Percentiles rank a stretch among this genome's conserved stretches.
Conservation (phyloP, 1,140 invertebrate species). For the Drosophila cardini region DNA sequence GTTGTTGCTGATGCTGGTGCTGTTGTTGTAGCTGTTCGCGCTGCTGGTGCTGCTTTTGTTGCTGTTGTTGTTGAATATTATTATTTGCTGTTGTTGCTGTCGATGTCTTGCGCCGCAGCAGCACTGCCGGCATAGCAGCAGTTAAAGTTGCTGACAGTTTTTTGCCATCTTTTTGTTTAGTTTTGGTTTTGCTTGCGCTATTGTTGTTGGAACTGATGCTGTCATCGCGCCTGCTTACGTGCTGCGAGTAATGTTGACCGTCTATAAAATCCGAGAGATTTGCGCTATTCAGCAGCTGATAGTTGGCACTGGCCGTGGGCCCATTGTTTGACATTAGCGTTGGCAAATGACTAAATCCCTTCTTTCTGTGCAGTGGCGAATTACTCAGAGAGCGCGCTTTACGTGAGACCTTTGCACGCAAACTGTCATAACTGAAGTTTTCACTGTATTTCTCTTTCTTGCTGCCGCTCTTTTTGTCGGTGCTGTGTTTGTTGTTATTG, state of each 20-base stretch:
- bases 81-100: slow-evolving; percentile 37
- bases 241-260: slow-evolving; percentile 72
- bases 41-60: slow-evolving; percentile 4
- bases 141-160: slow-evolving; percentile 70
- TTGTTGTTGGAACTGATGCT: slow-evolving; percentile 36
- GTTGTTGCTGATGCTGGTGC: slow-evolving; percentile 23
- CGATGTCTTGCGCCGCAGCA: slow-evolving; percentile 67
- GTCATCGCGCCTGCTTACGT: slow-evolving; percentile 81
- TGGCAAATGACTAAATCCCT: slow-evolving; percentile 75
- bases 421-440: slow-evolving; percentile 45
- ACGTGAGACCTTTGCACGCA: slow-evolving; percentile 61
- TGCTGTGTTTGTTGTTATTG: slow-evolving; percentile 48
- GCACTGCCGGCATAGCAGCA: slow-evolving; percentile 70
- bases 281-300: slow-evolving; percentile 72
- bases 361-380: slow-evolving; percentile 75
- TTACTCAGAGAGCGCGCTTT: slow-evolving; percentile 78
- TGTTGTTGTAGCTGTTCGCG: slow-evolving; percentile 18
- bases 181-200: slow-evolving; percentile 38
- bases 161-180: slow-evolving; percentile 67
- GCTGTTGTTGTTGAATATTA: slow-evolving; percentile 36
- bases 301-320: slow-evolving; percentile 62
- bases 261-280: slow-evolving; percentile 70
- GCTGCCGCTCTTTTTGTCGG: slow-evolving; percentile 39
- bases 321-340: slow-evolving; percentile 67
- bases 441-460: slow-evolving; percentile 37